Base-by-base conservation (phyloP, 2,888 invertebrate genomes). In the Magallana nippona region DNA sequence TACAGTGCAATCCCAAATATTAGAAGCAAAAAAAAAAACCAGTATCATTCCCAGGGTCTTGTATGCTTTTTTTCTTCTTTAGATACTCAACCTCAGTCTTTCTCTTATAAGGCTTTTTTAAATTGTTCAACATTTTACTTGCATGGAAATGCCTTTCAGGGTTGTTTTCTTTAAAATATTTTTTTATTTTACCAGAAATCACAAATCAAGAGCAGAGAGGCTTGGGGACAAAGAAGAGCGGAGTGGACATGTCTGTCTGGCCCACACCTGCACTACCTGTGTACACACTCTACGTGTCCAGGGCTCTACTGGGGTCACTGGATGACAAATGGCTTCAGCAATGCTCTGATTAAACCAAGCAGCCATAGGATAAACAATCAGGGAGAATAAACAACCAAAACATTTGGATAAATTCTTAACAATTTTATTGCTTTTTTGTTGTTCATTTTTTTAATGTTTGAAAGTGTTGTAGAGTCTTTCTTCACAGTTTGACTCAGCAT, bases 371-470 rank as follows among this genome's bases (percentile, higher is more conserved):
- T 10, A 63, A 63, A 63, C 19, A 63, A 63, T 60, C 60, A 63
- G 63, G 22, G 10, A 15, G 13, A 32, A 62, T 19, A 10, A 5
- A 63, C 27, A 63, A 63, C 22, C 22, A 63, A 27, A 63, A 22
- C 5, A 63, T 27, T 22, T 1, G 11, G n/a, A n/a, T 60, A 60
- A 60, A 60, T 60, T 17, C n/a, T 63, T 15, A 63, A 63, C 63
- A 63, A 63, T 63, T 63, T 63, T 63, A 63, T 63, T 63, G 63
- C 63, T 63, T 63, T 63, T 63, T 63, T 63, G 27, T 63, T 22
- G 22, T 63, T 63, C 19, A 27, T 27, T 27, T 22, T 44, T 44
- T 8, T 8, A 8, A 44, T 44, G 44, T 44, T 44, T 44, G 44
- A 27, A 63, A 63, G 63, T 15, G 27, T 63, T 63, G 27, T 11